Conservation (phyloP, 2,113 vertebrate genomes). For the Zootoca vivipara region DNA sequence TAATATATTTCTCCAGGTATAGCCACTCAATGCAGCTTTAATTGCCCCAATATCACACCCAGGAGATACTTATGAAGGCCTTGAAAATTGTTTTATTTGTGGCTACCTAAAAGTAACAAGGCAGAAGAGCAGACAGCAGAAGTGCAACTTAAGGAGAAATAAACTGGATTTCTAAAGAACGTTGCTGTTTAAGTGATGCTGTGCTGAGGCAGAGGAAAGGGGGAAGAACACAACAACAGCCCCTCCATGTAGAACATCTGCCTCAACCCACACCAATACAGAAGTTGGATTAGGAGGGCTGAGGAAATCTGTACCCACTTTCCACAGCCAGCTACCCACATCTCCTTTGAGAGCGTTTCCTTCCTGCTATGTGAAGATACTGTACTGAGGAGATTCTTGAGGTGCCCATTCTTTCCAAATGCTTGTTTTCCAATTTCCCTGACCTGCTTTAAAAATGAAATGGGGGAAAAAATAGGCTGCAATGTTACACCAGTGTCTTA, state of each 20-base stretch:
- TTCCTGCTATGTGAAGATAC: neutral
- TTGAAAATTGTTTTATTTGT: neutral
- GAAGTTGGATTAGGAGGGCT: neutral
- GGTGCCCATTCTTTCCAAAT: neutral
- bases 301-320: neutral
- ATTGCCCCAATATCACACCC: neutral
- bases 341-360: neutral
- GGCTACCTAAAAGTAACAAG: neutral
- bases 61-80: neutral
- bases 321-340: neutral
- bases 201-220: neutral
- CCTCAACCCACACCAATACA: neutral
- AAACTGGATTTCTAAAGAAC: neutral
- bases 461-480: neutral
- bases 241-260: neutral
- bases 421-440: neutral
- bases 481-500: neutral
- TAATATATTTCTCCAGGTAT: neutral
- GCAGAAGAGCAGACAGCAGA: neutral
- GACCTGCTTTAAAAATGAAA: neutral
- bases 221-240: neutral
- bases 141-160: neutral
- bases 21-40: neutral
- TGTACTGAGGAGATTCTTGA: neutral
- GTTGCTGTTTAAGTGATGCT: neutral